Conservation (phyloP, 1,140 invertebrate genomes). For the Philotrypesis tridentata region DNA sequence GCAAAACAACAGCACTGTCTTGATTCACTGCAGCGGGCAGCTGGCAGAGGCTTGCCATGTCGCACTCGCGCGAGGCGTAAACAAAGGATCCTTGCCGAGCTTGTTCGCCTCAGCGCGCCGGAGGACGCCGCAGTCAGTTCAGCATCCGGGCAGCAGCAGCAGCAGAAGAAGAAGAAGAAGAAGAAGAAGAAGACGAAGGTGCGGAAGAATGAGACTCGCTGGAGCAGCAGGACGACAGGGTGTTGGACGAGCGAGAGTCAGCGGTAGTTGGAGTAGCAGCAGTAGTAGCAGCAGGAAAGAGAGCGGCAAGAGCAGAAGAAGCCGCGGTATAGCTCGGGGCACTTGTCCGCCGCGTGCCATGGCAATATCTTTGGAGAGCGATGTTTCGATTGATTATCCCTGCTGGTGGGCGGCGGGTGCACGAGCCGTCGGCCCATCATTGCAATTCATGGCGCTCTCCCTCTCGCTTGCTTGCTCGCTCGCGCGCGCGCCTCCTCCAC, state of each 20-base stretch:
- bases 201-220: too few relatives aligned
- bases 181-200: too few relatives aligned
- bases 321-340: neutral
- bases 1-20: neutral
- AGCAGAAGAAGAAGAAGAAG: too few relatives aligned
- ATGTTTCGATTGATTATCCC: constrained; percentile 74
- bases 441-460: constrained; percentile 67
- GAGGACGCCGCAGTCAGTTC: too few relatives aligned
- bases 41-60: neutral
- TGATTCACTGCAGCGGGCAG: neutral
- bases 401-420: constrained; percentile 56
- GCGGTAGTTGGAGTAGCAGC: constrained; percentile 19
- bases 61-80: constrained; percentile 5
- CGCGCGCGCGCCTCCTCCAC: constrained; percentile 23
- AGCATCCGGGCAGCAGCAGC: neutral
- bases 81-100: neutral
- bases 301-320: neutral
- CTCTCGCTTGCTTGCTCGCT: neutral
- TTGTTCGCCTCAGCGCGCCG: too few relatives aligned
- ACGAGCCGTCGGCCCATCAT: constrained; percentile 64
- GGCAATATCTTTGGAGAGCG: constrained; percentile 49
- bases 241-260: neutral
- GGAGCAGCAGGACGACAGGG: neutral
- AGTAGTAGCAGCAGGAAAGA: neutral
- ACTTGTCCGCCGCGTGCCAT: constrained; percentile 30